Percentiles rank a stretch among this genome's conserved stretches.
These are phyloP conservation scores for Acanthurus lineatus DNA, from an alignment of 2,797 vertebrate genomes.

Conservation along the genomic window DNA sequence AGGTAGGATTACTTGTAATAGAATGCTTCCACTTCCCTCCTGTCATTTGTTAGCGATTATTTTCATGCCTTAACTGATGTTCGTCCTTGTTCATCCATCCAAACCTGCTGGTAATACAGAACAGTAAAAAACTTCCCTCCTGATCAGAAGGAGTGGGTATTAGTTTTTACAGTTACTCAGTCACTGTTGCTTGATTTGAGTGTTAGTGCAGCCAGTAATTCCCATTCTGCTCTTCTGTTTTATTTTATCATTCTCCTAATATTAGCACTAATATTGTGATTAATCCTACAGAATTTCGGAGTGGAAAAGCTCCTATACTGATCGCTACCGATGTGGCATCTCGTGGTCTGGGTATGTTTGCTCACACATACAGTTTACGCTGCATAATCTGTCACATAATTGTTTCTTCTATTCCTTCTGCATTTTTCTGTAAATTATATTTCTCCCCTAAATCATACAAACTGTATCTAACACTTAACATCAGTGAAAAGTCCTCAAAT, in stretches of 20 bases:
- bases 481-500: neutral
- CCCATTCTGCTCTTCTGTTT: neutral
- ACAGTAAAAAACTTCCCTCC: neutral
- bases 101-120: neutral
- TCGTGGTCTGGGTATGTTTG: conserved; percentile 99
- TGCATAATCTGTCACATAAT: conserved; percentile 2
- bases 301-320: conserved; percentile 98
- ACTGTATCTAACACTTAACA: neutral
- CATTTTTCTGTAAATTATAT: neutral
- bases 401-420: neutral
- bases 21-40: neutral
- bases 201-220: neutral
- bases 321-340: conserved; percentile 99
- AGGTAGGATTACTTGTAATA: conserved; percentile 84
- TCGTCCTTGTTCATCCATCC: neutral
- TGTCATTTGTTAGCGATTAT: neutral
- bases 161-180: neutral
- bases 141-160: neutral
- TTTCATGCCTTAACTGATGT: neutral
- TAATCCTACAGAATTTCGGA: conserved; percentile 92
- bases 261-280: conserved; percentile 4
- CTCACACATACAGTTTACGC: conserved; percentile 20
- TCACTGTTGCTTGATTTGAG: neutral
- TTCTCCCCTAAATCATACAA: conserved; percentile 14
- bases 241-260: neutral